phyloP scores from a whole-genome alignment of 2,113 vertebrate genomes.

The Neodontobutis hainanensis region DNA sequence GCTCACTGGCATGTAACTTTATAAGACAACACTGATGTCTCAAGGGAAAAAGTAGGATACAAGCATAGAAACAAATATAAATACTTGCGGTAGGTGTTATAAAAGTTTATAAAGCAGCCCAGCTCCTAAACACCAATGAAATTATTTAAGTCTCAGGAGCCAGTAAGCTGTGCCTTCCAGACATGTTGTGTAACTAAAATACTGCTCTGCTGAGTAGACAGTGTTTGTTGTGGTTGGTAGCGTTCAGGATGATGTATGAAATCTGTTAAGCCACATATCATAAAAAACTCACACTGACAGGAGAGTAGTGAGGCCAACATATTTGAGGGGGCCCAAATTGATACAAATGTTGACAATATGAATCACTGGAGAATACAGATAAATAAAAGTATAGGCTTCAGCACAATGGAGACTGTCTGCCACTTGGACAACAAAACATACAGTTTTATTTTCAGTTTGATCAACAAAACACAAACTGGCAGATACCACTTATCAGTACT shows the following conservation, averaged over 20 bases:
- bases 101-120: neutral
- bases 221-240: conserved; percentile 16
- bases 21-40: too few species aligned
- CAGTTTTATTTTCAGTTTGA: neutral
- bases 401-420: conserved; percentile 12
- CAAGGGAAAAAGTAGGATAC: too few species aligned
- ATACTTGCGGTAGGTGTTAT: neutral
- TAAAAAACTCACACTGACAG: conserved; percentile 39
- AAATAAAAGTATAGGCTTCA: conserved; percentile 9
- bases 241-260: conserved; percentile 31
- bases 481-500: neutral
- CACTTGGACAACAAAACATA: neutral
- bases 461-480: neutral
- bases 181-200: conserved; percentile 24
- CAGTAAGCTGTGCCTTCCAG: conserved; percentile 17
- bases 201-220: neutral
- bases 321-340: conserved; percentile 39
- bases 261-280: conserved; percentile 45
- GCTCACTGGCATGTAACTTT: too few species aligned
- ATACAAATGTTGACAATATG: conserved; percentile 31
- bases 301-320: conserved; percentile 14
- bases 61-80: too few species aligned
- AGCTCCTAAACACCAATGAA: conserved; percentile 3
- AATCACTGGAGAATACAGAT: conserved; percentile 34
- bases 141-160: conserved; percentile 15